These are phyloP conservation scores for Philereme transversata DNA, from an alignment of 2,888 invertebrate genomes.

Conservation along the genomic window DNA sequence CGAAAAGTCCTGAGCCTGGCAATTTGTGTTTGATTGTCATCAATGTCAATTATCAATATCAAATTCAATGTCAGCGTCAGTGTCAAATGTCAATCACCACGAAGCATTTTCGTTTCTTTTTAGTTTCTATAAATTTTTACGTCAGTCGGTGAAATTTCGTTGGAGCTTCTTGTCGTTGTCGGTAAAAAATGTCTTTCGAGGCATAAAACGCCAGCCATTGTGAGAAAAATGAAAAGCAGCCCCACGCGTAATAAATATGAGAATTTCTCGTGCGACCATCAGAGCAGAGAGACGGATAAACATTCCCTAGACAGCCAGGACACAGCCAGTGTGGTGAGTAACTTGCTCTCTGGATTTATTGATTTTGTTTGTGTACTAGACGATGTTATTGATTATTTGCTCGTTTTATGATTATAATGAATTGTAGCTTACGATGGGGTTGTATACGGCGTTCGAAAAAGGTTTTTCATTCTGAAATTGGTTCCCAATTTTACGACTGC, in stretches of 20 bases:
- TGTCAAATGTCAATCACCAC: too few relatives aligned
- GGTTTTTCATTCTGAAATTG: background rate
- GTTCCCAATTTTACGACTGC: background rate
- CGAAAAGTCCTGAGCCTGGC: too few relatives aligned
- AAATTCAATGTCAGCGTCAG: too few relatives aligned
- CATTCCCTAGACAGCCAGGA: slow-evolving; percentile 81
- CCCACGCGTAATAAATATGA: slow-evolving; percentile 78
- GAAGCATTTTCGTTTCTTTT: too few relatives aligned
- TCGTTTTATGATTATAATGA: slow-evolving; percentile 39
- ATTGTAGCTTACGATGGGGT: slow-evolving; percentile 22
- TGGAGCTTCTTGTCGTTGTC: slow-evolving; percentile 62
- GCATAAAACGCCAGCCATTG: slow-evolving; percentile 64
- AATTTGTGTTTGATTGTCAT: too few relatives aligned
- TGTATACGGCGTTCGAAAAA: background rate
- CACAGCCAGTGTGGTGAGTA: slow-evolving; percentile 80
- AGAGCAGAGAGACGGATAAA: slow-evolving; percentile 77
- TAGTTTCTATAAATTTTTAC: slow-evolving; percentile 1
- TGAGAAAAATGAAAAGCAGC: slow-evolving; percentile 81
- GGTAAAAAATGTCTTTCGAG: slow-evolving; percentile 70
- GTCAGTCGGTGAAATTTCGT: slow-evolving; percentile 58
- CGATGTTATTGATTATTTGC: slow-evolving; percentile 70
- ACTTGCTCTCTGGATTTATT: slow-evolving; percentile 46
- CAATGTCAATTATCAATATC: too few relatives aligned
- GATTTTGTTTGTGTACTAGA: slow-evolving; percentile 39
- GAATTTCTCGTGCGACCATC: slow-evolving; percentile 74